Evolutionary conservation across 1,140 invertebrate species (phyloP), one percentile per base, ranked within the genome.

Genomic region (Heliconius eleuchia): DNA sequence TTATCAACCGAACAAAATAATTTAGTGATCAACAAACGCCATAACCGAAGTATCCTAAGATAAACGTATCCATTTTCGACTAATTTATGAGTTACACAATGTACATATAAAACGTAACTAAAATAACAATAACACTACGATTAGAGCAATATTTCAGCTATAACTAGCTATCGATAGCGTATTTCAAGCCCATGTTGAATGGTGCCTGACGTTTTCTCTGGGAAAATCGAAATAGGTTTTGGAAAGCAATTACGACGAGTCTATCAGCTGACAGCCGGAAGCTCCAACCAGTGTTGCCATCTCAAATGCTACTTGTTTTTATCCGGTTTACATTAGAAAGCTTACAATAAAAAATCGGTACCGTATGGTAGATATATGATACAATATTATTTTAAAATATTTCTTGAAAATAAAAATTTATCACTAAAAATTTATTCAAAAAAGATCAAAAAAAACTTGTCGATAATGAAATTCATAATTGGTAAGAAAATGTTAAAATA

Each of bases 21-120:
- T 88, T 94, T 95, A 94, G 92, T 90, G 90, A 94, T 95, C 94
- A 95, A 94, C 93, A 94, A 94, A 93, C 94, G 92, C 93, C 94
- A 95, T 95, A 93, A 87, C 90, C 86, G 88, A 89, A 87, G 90
- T 88, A 90, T 92, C 90, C 91, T 91, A 91, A 89, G 91, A 91
- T 94, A 93, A 92, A 93, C 90, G 92, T 92, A 94, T 93, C 92
- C 94, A 95, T 95, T 94, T 93, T 95, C 87, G 89, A 94, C 92
- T 93, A 92, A 91, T 93, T 91, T 88, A 88, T 76, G 89, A 92
- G 92, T 94, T 94, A 94, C 92, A 93, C 91, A 94, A 94, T 92
- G 91, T 94, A 94, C 89, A 94, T 92, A 91, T 91, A 91, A 93
- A 93, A 92, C 85, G 90, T 91, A 93, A 93, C 90, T 93, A 93